These are phyloP conservation scores for Heliothis subflexa DNA, from an alignment of 1,140 invertebrate species.

Conservation along the genomic window DNA sequence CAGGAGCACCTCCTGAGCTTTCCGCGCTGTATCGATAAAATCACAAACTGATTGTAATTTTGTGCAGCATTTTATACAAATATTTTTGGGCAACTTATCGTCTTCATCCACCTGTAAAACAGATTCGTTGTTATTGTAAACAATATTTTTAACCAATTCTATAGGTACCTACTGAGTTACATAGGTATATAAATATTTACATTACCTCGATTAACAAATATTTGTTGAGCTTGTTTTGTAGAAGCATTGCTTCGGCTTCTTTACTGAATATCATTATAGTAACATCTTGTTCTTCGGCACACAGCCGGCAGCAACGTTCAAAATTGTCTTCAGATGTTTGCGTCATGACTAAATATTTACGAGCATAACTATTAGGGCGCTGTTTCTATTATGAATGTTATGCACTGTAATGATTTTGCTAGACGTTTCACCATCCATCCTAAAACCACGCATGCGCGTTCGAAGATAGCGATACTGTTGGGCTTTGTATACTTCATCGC, in stretches of 20 bases:
- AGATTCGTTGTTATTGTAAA: neutral
- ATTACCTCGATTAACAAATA: slow-evolving; percentile 83
- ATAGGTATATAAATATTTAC: neutral
- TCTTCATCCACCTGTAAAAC: slow-evolving; percentile 77
- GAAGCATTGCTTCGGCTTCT: slow-evolving; percentile 80
- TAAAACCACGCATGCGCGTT: slow-evolving; percentile 74
- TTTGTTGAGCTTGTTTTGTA: slow-evolving; percentile 80
- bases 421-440: slow-evolving; percentile 54
- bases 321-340: slow-evolving; percentile 61
- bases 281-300: slow-evolving; percentile 80
- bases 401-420: slow-evolving; percentile 70
- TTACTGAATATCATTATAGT: slow-evolving; percentile 83
- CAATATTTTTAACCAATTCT: neutral
- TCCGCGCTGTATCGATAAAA: slow-evolving; percentile 79
- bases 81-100: slow-evolving; percentile 83
- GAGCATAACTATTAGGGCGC: slow-evolving; percentile 18
- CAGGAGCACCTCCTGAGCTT: slow-evolving; percentile 73
- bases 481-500: slow-evolving; percentile 66
- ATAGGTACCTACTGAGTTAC: too few relatives aligned
- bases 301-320: slow-evolving; percentile 80
- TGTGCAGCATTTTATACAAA: slow-evolving; percentile 82
- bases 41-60: slow-evolving; percentile 82
- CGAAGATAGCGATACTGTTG: slow-evolving; percentile 71
- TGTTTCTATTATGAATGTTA: slow-evolving; percentile 21
- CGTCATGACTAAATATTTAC: slow-evolving; percentile 53